Conservation (phyloP, 1,140 invertebrate genomes). For the Mercenaria mercenaria region DNA sequence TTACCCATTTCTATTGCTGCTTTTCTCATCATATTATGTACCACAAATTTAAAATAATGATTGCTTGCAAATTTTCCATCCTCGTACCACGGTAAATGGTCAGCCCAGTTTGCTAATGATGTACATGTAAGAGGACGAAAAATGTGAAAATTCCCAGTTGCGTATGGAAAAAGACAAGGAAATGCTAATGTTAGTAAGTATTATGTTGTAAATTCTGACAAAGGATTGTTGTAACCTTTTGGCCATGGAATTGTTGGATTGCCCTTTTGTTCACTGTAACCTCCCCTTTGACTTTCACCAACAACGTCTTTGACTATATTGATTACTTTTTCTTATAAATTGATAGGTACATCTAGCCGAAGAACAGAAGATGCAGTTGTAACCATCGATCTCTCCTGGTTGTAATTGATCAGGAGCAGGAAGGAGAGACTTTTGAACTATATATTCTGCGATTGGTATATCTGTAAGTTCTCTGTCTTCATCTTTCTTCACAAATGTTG, state of each 20-base stretch:
- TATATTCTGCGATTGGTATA: not conserved
- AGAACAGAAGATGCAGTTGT: not conserved
- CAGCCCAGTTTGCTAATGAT: not conserved
- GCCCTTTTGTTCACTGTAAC: not conserved
- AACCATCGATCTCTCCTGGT: not conserved
- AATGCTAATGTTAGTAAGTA: slow-evolving; percentile 33
- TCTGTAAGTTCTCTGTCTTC: not conserved
- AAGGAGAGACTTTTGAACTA: not conserved
- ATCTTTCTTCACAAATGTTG: not conserved
- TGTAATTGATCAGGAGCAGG: not conserved
- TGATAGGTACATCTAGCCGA: not conserved
- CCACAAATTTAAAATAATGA: slow-evolving; percentile 10
- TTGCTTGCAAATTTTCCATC: not conserved
- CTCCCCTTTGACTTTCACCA: not conserved
- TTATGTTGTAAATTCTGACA: slow-evolving; percentile 54
- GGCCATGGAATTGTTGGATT: slow-evolving; percentile 29
- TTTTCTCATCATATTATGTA: slow-evolving; percentile 69
- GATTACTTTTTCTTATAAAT: not conserved
- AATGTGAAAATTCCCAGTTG: not conserved
- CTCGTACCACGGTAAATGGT: not conserved
- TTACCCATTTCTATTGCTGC: not conserved
- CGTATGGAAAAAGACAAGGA: slow-evolving; percentile 35
- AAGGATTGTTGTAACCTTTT: not conserved
- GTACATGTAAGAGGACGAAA: not conserved
- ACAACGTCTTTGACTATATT: not conserved